Base-by-base conservation (phyloP, 2,113 vertebrate species). In the Leptocoma aspasia region DNA sequence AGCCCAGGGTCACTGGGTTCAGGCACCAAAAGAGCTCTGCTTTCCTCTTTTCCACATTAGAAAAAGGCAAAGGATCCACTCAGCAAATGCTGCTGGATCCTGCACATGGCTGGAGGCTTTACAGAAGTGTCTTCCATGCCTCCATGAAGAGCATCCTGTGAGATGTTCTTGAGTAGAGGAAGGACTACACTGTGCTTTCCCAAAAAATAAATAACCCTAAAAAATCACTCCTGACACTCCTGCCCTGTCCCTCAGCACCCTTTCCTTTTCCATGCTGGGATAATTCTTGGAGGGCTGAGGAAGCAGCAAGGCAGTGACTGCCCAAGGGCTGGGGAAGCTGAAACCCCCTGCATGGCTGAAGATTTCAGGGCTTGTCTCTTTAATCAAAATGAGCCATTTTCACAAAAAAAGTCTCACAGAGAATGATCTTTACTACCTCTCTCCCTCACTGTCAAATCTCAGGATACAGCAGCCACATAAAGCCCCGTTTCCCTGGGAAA, bases 401-500 rank as follows among this genome's bases (percentile, higher is more conserved):
- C 72, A 65, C 16, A 10, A 49, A 72, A 76, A 54, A 56, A 33
- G 7, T 27, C 71, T 70, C 49, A 22, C 69, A 50, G 18, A 19
- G 69, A 76, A 59, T 14, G 71, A 50, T 82, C 87, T 79, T 39
- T 66, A 82, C 73, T 82, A 33, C 87, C 69, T 86, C 77, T 50
- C 77, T 89, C 56, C 59, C 56, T 72, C 26, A 2, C 72, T 94
- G 96, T 78, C 89, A 92, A 24, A 63, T 50, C 83, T 59, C 35
- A 75, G 92, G 77, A 82, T 89, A 2, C 77, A 87, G 92, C 93
- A 96, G 76, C 56, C 84, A 92, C 95, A 89, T 6, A 84, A 91
- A 89, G 21, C 23, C 52, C 53, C 0, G 93, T 94, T 96, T 96
- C 96, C 96, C 89, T 85, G 92, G 96, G 96, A 96, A 92, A 94